These are phyloP conservation scores for Drosophila willistoni DNA, from an alignment of 1,140 invertebrate genomes.

Conservation along the genomic window DNA sequence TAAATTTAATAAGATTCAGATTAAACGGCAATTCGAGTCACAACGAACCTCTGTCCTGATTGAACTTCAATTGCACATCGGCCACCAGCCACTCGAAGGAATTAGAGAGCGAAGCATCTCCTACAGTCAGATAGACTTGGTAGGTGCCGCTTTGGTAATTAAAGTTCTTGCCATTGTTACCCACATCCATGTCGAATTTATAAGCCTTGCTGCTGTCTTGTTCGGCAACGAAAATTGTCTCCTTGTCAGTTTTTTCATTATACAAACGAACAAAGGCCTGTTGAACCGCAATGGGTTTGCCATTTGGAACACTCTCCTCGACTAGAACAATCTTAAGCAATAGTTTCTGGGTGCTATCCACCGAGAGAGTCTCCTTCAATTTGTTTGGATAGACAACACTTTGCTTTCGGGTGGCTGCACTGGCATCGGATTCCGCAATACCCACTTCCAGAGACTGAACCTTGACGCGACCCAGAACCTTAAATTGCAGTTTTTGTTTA, in stretches of 20 bases:
- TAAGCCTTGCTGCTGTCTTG: conserved; percentile 92
- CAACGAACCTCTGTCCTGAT: conserved; percentile 73
- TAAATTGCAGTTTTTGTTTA: conserved; percentile 87
- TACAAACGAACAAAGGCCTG: conserved; percentile 95
- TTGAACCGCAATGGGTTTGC: conserved; percentile 90
- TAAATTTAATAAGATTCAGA: background rate
- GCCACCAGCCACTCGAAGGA: conserved; percentile 94
- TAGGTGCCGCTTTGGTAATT: conserved; percentile 91
- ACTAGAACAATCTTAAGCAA: conserved; percentile 91
- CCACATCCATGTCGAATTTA: conserved; percentile 95
- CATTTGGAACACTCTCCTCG: conserved; percentile 86
- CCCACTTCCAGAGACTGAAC: conserved; percentile 93
- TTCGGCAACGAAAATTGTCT: conserved; percentile 97
- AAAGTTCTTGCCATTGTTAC: conserved; percentile 92
- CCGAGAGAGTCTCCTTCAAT: conserved; percentile 87
- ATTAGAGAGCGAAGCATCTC: conserved; percentile 95
- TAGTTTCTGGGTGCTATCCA: conserved; percentile 95
- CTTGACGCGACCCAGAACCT: conserved; percentile 89
- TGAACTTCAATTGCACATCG: conserved; percentile 90
- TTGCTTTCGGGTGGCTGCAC: conserved; percentile 90
- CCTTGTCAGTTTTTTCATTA: conserved; percentile 87
- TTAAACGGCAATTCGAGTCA: conserved; percentile 13
- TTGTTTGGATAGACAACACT: conserved; percentile 90
- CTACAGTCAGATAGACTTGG: conserved; percentile 93
- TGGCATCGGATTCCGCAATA: conserved; percentile 95